phyloP scores from a whole-genome alignment of 1,140 invertebrate genomes.

The Lerema accius region DNA sequence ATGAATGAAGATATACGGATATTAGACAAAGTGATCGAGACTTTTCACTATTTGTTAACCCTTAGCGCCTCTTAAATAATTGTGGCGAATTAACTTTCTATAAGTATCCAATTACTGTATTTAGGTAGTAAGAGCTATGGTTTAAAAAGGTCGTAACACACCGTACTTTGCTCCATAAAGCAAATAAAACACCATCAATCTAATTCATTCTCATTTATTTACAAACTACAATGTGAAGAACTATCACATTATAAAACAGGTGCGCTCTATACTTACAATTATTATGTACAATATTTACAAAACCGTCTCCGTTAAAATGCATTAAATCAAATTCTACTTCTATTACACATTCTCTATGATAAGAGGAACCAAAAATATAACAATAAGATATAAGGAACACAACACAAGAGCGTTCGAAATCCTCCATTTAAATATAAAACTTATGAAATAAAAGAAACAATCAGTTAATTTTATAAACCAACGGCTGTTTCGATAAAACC shows the following conservation, averaged over 20 bases:
- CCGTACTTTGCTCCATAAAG: too few relatives aligned
- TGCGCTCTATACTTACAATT: constrained; percentile 54
- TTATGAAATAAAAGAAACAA: constrained; percentile 56
- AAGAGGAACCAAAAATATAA: constrained; percentile 66
- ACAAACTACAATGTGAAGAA: constrained; percentile 75
- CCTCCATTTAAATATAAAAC: constrained; percentile 45
- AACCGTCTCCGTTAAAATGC: constrained; percentile 58
- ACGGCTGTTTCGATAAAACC: constrained; percentile 27
- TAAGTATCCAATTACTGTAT: too few relatives aligned
- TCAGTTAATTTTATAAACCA: constrained; percentile 58
- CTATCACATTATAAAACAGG: constrained; percentile 81
- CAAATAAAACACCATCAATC: constrained; percentile 43
- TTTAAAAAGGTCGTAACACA: too few relatives aligned
- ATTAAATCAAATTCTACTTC: constrained; percentile 40
- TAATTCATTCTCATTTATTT: constrained; percentile 80
- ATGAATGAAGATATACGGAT: too few relatives aligned
- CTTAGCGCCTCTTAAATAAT: too few relatives aligned
- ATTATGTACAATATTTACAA: constrained; percentile 80
- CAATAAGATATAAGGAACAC: constrained; percentile 57
- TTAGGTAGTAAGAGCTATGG: too few relatives aligned
- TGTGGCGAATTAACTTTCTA: too few relatives aligned
- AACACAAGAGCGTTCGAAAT: constrained; percentile 46
- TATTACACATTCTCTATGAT: constrained; percentile 41
- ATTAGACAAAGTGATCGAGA: too few relatives aligned
- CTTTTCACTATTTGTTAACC: too few relatives aligned